Conservation (phyloP, 2,797 vertebrate species). For the Loris lydekkerianus region DNA sequence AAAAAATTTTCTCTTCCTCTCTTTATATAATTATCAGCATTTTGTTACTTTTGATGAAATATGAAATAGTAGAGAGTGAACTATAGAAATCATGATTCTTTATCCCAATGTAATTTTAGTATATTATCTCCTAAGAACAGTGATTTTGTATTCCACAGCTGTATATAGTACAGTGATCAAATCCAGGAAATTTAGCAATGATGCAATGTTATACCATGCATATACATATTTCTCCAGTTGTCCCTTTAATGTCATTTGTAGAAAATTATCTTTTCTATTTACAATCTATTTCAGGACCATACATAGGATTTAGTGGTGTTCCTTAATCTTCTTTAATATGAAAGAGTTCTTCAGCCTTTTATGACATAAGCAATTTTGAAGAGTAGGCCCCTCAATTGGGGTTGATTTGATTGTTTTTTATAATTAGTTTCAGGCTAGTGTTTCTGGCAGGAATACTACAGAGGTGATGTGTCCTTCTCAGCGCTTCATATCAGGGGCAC, state of each 20-base stretch:
- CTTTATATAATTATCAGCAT: background rate
- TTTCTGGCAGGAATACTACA: background rate
- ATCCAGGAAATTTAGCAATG: constrained; percentile 15
- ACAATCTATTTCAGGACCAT: background rate
- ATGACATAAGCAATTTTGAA: background rate
- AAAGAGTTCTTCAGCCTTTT: background rate
- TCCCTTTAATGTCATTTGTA: background rate
- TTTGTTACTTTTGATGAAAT: constrained; percentile 47
- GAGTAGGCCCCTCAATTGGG: background rate
- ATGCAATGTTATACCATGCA: background rate
- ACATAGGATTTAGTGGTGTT: background rate
- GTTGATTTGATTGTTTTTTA: background rate
- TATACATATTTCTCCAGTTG: background rate
- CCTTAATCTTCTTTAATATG: background rate
- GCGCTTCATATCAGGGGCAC: no score
- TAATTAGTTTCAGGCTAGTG: background rate
- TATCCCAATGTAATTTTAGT: background rate
- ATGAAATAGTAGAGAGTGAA: background rate
- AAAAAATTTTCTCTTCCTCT: background rate
- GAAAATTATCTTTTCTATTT: constrained; percentile 40
- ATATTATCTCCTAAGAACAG: background rate
- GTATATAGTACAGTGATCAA: background rate
- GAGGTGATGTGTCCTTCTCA: background rate
- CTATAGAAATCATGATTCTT: background rate
- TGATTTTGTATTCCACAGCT: background rate